Base-by-base conservation (phyloP, 1,140 invertebrate genomes). In the Nasonia longicornis region DNA sequence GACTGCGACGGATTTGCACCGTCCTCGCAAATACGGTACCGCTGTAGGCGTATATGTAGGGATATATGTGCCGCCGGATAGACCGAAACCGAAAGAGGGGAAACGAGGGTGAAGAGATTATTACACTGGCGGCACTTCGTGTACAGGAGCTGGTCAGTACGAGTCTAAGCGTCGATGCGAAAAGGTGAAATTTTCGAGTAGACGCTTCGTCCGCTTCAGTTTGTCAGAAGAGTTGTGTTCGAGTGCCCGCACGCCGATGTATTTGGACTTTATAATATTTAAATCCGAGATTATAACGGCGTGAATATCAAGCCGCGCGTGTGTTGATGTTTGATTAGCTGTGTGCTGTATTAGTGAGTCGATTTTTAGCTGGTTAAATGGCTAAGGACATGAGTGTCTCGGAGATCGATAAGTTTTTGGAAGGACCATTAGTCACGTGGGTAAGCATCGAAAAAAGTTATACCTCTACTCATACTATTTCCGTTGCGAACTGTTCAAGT, bases 391-490 rank as follows among this genome's bases (percentile, higher is more conserved):
- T 70, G 29, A 45, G 26, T 22, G 16, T 31, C 20, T 42, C 35
- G 29, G 58, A 79, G 26, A 72, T 81, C 35, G 77, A 85, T 0
- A 73, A 83, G 0, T 83, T 86, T 26, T 72, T 83, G 16, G 66
- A 82, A 8, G 72, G 84, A 16, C 67, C 83, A 26, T 77, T 85
- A 1, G 82, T 86, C 0, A 76, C 79, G 0, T 86, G 85, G 85
- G 52, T 86, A 67, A 80, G 72, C 16, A 31, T 58, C 4, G 4
- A 3, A 20, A 52, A 14, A 52, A 52, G 45, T 48, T 76, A 29
- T 78, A 38, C 10, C 14, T 85, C 2, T 38, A 81, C 31, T 35
- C 14, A 72, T 42, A 74, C 77, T 1, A 70, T 8, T 67, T 48
- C 3, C 4, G 31, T 35, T 6, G 31, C 31, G 4, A 35, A 35